phyloP scores from a whole-genome alignment of 1,140 invertebrate genomes.

The Drosophila arawakana region DNA sequence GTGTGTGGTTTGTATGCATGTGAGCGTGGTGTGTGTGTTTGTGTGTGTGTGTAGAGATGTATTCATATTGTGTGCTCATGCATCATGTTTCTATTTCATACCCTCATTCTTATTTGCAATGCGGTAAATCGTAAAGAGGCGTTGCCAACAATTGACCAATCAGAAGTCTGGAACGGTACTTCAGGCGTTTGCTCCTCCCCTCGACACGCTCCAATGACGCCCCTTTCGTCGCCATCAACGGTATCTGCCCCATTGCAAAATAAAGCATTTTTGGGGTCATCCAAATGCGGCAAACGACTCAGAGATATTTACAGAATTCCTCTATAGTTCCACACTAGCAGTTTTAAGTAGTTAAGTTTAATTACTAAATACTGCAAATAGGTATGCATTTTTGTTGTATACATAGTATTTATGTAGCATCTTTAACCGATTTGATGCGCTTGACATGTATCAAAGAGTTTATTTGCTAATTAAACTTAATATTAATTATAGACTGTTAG shows the following conservation, averaged over 20 bases:
- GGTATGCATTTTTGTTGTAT: background rate
- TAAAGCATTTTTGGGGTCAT: conserved; percentile 24
- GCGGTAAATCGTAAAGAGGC: conserved; percentile 27
- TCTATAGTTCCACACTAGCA: background rate
- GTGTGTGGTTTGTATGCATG: background rate
- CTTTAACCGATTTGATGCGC: background rate
- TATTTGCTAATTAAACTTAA: conserved; percentile 2
- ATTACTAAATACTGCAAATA: conserved; percentile 10
- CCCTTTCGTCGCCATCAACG: conserved; percentile 11
- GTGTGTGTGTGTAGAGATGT: conserved; percentile 3
- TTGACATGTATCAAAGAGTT: background rate
- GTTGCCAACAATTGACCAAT: conserved; percentile 37
- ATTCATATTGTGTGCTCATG: conserved; percentile 39
- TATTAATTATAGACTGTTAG: background rate
- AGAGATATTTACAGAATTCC: conserved; percentile 16
- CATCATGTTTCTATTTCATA: conserved; percentile 47
- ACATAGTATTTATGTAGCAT: background rate
- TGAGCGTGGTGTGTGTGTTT: background rate
- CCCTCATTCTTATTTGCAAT: conserved; percentile 33
- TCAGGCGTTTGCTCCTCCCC: conserved; percentile 27
- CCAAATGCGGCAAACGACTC: conserved; percentile 4
- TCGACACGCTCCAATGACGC: conserved; percentile 1
- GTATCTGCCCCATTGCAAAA: conserved; percentile 15
- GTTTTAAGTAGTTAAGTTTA: conserved; percentile 15
- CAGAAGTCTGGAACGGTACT: conserved; percentile 9